Evolutionary conservation across 2,888 invertebrate species (phyloP).

Genomic region (Acanthococcus lagerstroemiae): DNA sequence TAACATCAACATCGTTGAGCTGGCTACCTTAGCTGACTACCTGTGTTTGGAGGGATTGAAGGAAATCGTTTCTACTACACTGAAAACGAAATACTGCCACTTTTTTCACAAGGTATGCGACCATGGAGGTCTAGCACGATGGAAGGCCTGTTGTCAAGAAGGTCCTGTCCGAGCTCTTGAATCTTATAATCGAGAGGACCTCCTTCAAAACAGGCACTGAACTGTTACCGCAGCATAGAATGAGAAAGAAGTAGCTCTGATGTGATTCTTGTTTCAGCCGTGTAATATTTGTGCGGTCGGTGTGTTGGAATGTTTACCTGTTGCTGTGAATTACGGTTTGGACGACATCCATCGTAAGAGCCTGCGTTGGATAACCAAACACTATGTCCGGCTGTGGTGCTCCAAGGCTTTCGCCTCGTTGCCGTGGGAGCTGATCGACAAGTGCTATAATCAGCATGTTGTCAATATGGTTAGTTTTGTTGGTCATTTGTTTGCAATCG

Average conservation of each 20-base stretch:
- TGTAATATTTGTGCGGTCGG: slow-evolving; percentile 80
- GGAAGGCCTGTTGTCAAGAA: too few species aligned
- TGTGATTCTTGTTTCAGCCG: slow-evolving; percentile 51
- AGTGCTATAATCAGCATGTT: slow-evolving; percentile 72
- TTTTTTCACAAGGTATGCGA: slow-evolving; percentile 72
- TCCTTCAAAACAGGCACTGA: too few species aligned
- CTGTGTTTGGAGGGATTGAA: slow-evolving; percentile 81
- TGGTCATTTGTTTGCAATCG: background rate
- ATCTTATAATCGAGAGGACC: too few species aligned
- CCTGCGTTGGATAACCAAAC: slow-evolving; percentile 73
- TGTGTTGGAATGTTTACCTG: slow-evolving; percentile 74
- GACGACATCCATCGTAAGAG: slow-evolving; percentile 80
- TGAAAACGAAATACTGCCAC: slow-evolving; percentile 84
- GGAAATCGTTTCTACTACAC: slow-evolving; percentile 77
- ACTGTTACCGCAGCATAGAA: too few species aligned
- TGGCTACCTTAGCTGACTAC: slow-evolving; percentile 82
- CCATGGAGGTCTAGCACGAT: too few species aligned
- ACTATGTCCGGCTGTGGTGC: slow-evolving; percentile 84
- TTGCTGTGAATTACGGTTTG: slow-evolving; percentile 74
- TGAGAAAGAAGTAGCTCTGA: too few species aligned
- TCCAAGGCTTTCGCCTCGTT: slow-evolving; percentile 78
- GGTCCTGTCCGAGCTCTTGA: too few species aligned
- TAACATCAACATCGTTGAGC: slow-evolving; percentile 71
- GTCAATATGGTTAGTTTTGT: slow-evolving; percentile 54
- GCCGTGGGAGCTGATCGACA: slow-evolving; percentile 68